Conservation (phyloP, 2,888 invertebrate genomes). For the Poecilus cupreus region DNA sequence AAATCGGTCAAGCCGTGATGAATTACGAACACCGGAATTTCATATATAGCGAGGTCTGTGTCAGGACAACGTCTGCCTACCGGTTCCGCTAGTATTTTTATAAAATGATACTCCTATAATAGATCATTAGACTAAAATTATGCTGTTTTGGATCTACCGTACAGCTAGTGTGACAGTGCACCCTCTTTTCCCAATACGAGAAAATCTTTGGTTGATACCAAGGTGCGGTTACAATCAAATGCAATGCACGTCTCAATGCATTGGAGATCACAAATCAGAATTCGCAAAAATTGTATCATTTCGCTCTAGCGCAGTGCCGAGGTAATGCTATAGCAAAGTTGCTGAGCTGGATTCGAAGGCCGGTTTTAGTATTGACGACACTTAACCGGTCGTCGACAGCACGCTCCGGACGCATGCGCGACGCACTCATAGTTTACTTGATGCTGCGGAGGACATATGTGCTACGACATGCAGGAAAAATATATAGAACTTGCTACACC, state of each 20-base stretch:
- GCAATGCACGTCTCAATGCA: background rate
- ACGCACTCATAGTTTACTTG: background rate
- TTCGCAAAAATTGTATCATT: background rate
- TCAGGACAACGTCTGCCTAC: too few relatives aligned
- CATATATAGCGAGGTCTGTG: too few relatives aligned
- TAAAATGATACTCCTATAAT: too few relatives aligned
- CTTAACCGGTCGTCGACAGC: conserved; percentile 32
- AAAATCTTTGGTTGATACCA: too few relatives aligned
- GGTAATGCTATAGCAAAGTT: background rate
- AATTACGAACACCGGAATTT: too few relatives aligned
- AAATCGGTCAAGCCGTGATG: too few relatives aligned
- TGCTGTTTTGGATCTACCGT: too few relatives aligned
- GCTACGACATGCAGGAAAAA: background rate
- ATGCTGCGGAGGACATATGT: background rate
- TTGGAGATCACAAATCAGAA: background rate
- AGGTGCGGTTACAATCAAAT: background rate
- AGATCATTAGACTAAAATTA: too few relatives aligned
- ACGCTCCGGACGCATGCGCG: background rate
- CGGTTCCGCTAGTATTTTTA: too few relatives aligned
- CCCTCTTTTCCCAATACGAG: too few relatives aligned
- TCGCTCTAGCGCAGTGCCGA: background rate
- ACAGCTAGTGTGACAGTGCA: too few relatives aligned
- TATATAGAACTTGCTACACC: background rate
- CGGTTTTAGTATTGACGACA: background rate
- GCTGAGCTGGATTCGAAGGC: background rate